Base-by-base conservation (phyloP, 2,113 vertebrate genomes). In the Nibea albiflora region DNA sequence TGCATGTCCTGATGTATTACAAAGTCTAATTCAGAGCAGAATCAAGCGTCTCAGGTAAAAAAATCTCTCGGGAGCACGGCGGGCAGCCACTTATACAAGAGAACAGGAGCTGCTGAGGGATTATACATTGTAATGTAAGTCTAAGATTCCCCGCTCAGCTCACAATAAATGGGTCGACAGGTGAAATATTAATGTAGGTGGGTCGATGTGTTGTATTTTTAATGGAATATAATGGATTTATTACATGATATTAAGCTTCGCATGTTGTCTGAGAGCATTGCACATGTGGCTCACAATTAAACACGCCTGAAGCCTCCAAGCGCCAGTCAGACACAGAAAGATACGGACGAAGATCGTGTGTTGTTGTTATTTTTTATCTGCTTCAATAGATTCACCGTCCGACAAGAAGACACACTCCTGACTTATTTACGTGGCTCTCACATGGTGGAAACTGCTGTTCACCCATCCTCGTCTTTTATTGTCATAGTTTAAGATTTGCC, bases 131-230 rank as follows among this genome's bases (percentile, higher is more conserved):
- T 85, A 85, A 85, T 84, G 67, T 44, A 73, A 67, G 81, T 78
- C 80, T 79, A 49, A 73, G 44, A 16, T 62, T 53, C 65, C 73
- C 39, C 22, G 73, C 82, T 77, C 50, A 52, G 62, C 83, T 92
- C 86, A 79, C 72, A 85, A 87, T 89, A 91, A 92, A 91, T 88
- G 82, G 84, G 69, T 74, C 54, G 44, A 78, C 73, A 53, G 85
- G 86, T 93, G 72, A 92, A 94, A 90, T 92, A 92, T 92, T 93
- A 67, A 92, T 93, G 88, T 0, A 61, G 83, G 76, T 69, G 71
- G 73, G 84, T 74, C 70, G 66, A 80, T 79, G 89, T 68, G 67
- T 81, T 90, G 83, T 87, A 90, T 90, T 89, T 85, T 87, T 90
- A 85, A 88, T 91, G 82, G 11, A 53, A 80, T 68, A 65, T 88